Conservation (phyloP, 2,888 invertebrate genomes). For the Bellardia pandia region DNA sequence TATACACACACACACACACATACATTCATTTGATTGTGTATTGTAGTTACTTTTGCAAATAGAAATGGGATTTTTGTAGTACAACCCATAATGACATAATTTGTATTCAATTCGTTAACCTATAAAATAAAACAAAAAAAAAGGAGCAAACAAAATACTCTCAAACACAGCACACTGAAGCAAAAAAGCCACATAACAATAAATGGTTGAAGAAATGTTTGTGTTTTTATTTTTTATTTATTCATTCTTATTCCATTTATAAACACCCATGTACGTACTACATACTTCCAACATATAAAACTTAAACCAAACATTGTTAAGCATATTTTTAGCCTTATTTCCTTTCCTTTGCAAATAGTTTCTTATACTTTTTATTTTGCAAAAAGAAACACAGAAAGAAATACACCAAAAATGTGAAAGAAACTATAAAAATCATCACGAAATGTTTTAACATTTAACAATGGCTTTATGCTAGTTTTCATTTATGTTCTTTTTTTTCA, state of each 20-base stretch:
- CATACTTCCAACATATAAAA: slow-evolving; percentile 4
- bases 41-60: slow-evolving; percentile 53
- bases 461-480: slow-evolving; percentile 49
- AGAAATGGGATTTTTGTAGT: slow-evolving; percentile 59
- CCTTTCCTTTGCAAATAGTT: not conserved
- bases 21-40: slow-evolving; percentile 7
- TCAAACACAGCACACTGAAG: not conserved
- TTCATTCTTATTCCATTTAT: not conserved
- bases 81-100: slow-evolving; percentile 81
- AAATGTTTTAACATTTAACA: slow-evolving; percentile 64
- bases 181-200: slow-evolving; percentile 41
- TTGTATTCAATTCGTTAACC: slow-evolving; percentile 81
- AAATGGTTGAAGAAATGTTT: slow-evolving; percentile 44
- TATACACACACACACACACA: not conserved
- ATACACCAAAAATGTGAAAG: not conserved
- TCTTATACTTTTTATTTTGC: not conserved
- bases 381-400: not conserved
- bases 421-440: slow-evolving; percentile 53
- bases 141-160: slow-evolving; percentile 13
- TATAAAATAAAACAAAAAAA: slow-evolving; percentile 55
- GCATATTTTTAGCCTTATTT: slow-evolving; percentile 28
- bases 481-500: slow-evolving; percentile 13
- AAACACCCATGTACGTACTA: slow-evolving; percentile 28
- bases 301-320: slow-evolving; percentile 61
- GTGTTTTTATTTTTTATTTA: slow-evolving; percentile 1